Base-by-base conservation (phyloP, 2,797 vertebrate species). In the Centroberyx gerrardi region DNA sequence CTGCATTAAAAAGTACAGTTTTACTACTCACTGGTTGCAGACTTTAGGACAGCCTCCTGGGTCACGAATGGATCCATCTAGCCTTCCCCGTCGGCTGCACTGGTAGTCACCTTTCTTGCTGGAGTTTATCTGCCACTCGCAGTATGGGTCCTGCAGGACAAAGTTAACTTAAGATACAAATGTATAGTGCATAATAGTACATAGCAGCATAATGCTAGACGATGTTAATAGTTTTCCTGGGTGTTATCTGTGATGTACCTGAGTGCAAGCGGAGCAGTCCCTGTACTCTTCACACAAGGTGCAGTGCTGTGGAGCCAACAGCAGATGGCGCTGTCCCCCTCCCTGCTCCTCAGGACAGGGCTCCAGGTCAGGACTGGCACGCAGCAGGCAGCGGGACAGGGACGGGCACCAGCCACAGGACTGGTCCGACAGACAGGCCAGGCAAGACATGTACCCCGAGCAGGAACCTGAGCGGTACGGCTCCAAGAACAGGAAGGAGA, bases 401-500 rank as follows among this genome's bases (percentile, higher is more conserved):
- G 94, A 91, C 0, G 96, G 93, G 83, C 97, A 98, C 97, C 97
- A 98, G 74, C 97, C 97, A 0, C 97, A 98, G 48, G 96, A 96
- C 92, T 97, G 97, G 86, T 98, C 97, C 0, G 97, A 96, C 51
- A 98, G 86, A 87, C 97, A 98, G 55, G 96, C 96, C 80, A 95
- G 91, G 81, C 97, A 98, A 12, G 97, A 98, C 78, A 85, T 93
- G 89, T 98, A 97, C 0, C 88, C 88, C 1, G 90, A 64, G 6
- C 97, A 98, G 46, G 91, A 93, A 0, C 91, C 94, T 0, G 97
- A 97, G 22, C 96, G 96, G 82, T 94, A 97, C 0, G 97, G 97
- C 87, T 98, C 97, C 92, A 97, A 75, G 84, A 98, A 98, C 49
- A 98, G 94, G 92, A 97, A 98, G 44, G 97, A 97, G 87, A 98